A percentile compares a stretch with the other conserved stretches of the same genome.
These are phyloP conservation scores for Rhinolophus ferrumequinum DNA, from an alignment of 2,113 vertebrate species.

Conservation along the genomic window DNA sequence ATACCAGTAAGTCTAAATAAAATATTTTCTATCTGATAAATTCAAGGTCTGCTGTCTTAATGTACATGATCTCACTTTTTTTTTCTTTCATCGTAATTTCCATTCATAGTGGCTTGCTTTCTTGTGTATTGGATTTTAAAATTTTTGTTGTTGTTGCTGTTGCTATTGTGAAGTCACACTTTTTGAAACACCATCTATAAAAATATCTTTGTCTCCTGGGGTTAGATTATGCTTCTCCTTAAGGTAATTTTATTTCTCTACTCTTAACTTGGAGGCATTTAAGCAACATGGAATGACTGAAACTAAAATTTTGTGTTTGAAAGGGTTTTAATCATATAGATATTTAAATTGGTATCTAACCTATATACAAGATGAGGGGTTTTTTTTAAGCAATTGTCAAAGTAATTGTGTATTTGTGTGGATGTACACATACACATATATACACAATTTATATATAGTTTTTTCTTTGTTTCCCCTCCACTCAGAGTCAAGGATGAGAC, in stretches of 20 bases:
- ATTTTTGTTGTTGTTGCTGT: not conserved
- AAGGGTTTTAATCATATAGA: not conserved
- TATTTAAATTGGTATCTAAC: not conserved
- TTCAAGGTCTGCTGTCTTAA: not conserved
- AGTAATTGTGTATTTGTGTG: not conserved
- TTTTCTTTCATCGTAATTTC: not conserved
- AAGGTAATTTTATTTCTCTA: not conserved
- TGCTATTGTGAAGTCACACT: not conserved
- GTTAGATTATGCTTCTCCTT: not conserved
- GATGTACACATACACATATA: not conserved
- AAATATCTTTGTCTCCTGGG: not conserved
- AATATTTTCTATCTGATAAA: not conserved
- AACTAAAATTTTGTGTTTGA: not conserved
- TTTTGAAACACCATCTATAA: not conserved
- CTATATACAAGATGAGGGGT: not conserved
- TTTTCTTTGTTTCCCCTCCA: not conserved
- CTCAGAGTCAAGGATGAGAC: not conserved
- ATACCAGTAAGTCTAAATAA: not conserved
- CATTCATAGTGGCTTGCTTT: not conserved
- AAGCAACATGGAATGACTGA: not conserved
- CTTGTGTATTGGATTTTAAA: not conserved
- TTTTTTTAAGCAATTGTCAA: not conserved
- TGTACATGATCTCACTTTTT: not conserved
- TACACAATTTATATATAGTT: not conserved
- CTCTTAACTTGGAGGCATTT: not conserved